phyloP scores from a whole-genome alignment of 2,888 invertebrate species.

The Drosophila prostipennis region DNA sequence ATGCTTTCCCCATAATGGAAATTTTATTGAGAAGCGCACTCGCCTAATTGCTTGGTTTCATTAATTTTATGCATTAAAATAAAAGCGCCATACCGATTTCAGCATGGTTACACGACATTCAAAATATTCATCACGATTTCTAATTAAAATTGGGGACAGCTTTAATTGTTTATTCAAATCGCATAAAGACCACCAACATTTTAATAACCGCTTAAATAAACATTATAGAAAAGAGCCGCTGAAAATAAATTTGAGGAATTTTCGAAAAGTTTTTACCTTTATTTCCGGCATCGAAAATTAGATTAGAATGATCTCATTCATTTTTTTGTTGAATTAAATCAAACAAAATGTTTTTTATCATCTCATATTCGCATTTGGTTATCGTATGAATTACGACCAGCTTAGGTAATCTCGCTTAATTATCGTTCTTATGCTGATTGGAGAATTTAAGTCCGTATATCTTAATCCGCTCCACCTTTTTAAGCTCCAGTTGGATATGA shows the following conservation, averaged over 20 bases:
- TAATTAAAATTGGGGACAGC: background rate
- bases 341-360: background rate
- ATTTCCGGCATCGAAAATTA: too few relatives aligned
- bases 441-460: background rate
- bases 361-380: background rate
- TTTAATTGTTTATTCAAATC: constrained; percentile 1
- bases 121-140: constrained; percentile 2
- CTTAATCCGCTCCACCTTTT: constrained; percentile 34
- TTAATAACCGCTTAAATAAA: background rate
- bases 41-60: background rate
- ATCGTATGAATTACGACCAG: constrained; percentile 7
- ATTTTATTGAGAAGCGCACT: background rate
- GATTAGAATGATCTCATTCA: background rate
- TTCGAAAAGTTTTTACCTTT: background rate
- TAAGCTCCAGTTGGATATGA: constrained; percentile 1
- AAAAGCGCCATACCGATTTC: background rate
- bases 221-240: background rate
- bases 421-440: constrained; percentile 12
- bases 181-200: background rate
- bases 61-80: background rate
- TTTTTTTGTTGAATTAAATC: background rate
- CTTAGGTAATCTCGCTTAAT: constrained; percentile 10
- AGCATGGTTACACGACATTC: background rate
- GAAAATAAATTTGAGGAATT: background rate
- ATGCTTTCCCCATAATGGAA: background rate